Conservation (phyloP, 2,888 invertebrate species). For the Platycheirus albimanus region DNA sequence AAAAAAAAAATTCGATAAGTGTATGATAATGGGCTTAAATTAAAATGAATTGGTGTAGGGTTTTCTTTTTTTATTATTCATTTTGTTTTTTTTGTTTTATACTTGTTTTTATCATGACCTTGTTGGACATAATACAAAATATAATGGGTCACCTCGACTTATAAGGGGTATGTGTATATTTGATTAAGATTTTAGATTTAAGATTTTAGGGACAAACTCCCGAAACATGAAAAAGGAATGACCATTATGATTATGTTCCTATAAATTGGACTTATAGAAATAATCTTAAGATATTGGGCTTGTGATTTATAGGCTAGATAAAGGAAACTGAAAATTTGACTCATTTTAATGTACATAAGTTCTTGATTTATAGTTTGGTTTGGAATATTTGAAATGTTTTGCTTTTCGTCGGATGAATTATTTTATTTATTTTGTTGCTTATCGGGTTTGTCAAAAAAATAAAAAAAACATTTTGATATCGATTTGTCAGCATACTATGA, state of each 20-base stretch:
- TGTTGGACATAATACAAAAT: not conserved
- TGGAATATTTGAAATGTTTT: too few species aligned
- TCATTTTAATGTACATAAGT: slow-evolving; percentile 3
- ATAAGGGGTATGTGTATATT: not conserved
- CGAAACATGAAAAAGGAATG: slow-evolving; percentile 27
- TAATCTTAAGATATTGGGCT: not conserved
- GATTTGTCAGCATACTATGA: too few species aligned
- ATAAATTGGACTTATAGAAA: slow-evolving; percentile 15
- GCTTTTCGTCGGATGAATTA: too few species aligned
- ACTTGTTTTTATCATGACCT: slow-evolving; percentile 20
- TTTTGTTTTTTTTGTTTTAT: not conserved
- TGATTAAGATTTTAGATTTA: not conserved
- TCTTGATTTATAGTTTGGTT: slow-evolving; percentile 6
- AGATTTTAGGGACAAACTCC: not conserved
- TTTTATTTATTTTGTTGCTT: too few species aligned
- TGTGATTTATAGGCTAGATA: slow-evolving; percentile 21
- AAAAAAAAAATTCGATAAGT: slow-evolving; percentile 63
- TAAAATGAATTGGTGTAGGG: slow-evolving; percentile 61
- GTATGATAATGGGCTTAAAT: slow-evolving; percentile 65
- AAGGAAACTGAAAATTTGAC: slow-evolving; percentile 10
- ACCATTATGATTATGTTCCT: slow-evolving; percentile 12
- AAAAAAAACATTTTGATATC: too few species aligned
- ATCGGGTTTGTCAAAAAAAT: too few species aligned
- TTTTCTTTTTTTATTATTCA: slow-evolving; percentile 31
- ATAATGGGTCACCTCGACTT: not conserved